Evolutionary conservation across 2,888 invertebrate genomes (phyloP).

Genomic region (Plagodis pulveraria): DNA sequence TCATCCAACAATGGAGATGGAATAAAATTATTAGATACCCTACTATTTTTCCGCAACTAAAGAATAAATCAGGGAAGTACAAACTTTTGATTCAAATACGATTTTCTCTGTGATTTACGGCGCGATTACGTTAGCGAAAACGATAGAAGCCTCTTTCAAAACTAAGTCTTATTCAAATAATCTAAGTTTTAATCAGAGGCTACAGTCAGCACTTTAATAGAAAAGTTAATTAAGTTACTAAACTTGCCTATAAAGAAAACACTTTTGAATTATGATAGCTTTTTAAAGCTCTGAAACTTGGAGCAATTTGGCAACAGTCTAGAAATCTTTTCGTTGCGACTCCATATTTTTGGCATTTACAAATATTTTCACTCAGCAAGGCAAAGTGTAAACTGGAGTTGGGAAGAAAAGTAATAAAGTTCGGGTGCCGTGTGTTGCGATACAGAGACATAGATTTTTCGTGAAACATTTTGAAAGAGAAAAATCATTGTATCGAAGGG

Average conservation of each 20-base stretch:
- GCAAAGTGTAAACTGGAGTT: slow-evolving; percentile 30
- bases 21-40: slow-evolving; percentile 36
- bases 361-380: slow-evolving; percentile 28
- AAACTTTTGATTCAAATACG: slow-evolving; percentile 39
- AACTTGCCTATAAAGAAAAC: slow-evolving; percentile 7
- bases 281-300: slow-evolving; percentile 16
- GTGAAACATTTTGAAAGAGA: slow-evolving; percentile 35
- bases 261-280: slow-evolving; percentile 14
- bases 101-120: slow-evolving; percentile 38
- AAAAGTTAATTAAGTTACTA: slow-evolving; percentile 13
- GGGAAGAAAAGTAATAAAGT: slow-evolving; percentile 34
- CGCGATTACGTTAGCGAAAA: slow-evolving; percentile 30
- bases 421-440: slow-evolving; percentile 19
- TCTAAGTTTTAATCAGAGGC: slow-evolving; percentile 3
- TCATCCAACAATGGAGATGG: slow-evolving; percentile 34
- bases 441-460: slow-evolving; percentile 32
- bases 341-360: slow-evolving; percentile 25
- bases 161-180: slow-evolving; percentile 10
- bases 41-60: slow-evolving; percentile 34
- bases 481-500: slow-evolving; percentile 53
- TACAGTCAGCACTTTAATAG: slow-evolving; percentile 8
- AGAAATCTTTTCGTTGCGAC: slow-evolving; percentile 17
- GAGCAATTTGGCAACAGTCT: slow-evolving; percentile 17
- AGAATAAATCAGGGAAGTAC: slow-evolving; percentile 40
- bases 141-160: neutral